Conservation (phyloP, 2,888 invertebrate genomes). For the Hedya salicella region DNA sequence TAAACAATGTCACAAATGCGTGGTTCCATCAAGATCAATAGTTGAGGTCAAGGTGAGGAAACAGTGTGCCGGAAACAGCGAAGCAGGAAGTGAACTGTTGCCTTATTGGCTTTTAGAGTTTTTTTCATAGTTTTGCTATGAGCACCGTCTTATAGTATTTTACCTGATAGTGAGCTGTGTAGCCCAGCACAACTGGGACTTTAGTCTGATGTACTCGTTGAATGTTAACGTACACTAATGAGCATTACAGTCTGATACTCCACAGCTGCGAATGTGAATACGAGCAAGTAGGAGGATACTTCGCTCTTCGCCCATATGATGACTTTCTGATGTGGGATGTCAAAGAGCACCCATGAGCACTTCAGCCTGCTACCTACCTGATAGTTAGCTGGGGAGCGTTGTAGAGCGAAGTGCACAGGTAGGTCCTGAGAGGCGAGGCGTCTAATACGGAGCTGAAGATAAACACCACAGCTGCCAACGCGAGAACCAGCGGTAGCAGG, state of each 20-base stretch:
- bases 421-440: slow-evolving; percentile 77
- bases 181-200: slow-evolving; percentile 78
- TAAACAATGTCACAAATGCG: too few relatives aligned
- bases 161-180: slow-evolving; percentile 72
- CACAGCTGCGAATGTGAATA: slow-evolving; percentile 87
- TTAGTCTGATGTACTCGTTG: slow-evolving; percentile 75
- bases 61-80: too few relatives aligned
- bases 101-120: too few relatives aligned
- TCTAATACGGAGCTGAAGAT: slow-evolving; percentile 88
- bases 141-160: too few relatives aligned
- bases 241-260: slow-evolving; percentile 89
- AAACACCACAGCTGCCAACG: slow-evolving; percentile 88
- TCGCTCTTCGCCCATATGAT: too few relatives aligned
- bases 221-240: slow-evolving; percentile 85
- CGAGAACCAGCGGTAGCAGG: slow-evolving; percentile 83
- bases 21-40: too few relatives aligned
- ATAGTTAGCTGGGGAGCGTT: slow-evolving; percentile 73
- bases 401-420: slow-evolving; percentile 77
- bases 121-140: too few relatives aligned
- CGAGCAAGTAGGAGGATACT: slow-evolving; percentile 81
- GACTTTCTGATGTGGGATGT: too few relatives aligned
- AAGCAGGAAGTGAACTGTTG: too few relatives aligned
- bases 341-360: too few relatives aligned
- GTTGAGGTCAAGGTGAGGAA: too few relatives aligned
- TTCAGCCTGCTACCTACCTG: slow-evolving; percentile 63